phyloP scores from a whole-genome alignment of 2,888 invertebrate genomes.

The Lochmaea crataegi region DNA sequence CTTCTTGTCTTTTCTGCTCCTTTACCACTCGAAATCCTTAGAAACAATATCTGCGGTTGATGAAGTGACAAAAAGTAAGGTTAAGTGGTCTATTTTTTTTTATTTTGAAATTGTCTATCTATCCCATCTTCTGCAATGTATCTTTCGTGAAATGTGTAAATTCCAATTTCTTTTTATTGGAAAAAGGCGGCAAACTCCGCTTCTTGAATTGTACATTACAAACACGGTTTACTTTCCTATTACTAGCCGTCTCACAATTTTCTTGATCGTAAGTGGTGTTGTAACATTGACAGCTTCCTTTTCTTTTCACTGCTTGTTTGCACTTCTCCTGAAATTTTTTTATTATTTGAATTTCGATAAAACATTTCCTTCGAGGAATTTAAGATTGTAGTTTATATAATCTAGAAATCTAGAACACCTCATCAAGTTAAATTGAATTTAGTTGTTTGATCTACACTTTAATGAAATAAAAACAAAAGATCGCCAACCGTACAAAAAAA shows the following conservation, averaged over 20 bases:
- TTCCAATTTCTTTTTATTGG: slow-evolving; percentile 3
- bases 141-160: not conserved
- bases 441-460: too few species aligned
- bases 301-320: slow-evolving; percentile 8
- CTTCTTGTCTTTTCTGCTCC: too few species aligned
- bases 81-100: not conserved
- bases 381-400: too few species aligned
- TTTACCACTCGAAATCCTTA: too few species aligned
- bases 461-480: too few species aligned
- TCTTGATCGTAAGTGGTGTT: not conserved
- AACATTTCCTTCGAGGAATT: too few species aligned
- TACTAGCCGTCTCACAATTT: slow-evolving; percentile 3
- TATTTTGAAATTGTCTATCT: not conserved
- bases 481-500: too few species aligned
- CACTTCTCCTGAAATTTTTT: not conserved
- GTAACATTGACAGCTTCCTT: not conserved
- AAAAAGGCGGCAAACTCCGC: not conserved
- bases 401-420: too few species aligned
- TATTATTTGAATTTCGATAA: too few species aligned
- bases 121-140: not conserved
- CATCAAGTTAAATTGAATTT: too few species aligned
- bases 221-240: slow-evolving; percentile 11
- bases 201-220: slow-evolving; percentile 7
- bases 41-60: too few species aligned
- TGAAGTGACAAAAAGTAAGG: too few species aligned